Evolutionary conservation across 2,888 invertebrate species (phyloP), one percentile per base, ranked within the genome.

Genomic region (Magallana nippona): DNA sequence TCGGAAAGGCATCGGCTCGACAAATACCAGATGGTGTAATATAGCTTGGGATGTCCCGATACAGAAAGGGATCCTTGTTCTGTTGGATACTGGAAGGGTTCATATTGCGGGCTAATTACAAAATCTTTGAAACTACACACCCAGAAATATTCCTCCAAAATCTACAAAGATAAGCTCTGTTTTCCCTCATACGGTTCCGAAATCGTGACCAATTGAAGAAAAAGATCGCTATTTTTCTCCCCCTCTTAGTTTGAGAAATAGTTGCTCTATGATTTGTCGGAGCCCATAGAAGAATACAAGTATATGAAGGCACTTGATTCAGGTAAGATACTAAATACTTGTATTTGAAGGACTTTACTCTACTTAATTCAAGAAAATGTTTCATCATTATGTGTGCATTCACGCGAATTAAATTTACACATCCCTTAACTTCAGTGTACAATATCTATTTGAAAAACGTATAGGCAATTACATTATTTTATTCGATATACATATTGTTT

Each of bases 201-300:
- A 27, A 27, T 71, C 71, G 71, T 71, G 71, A 71, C 71, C 13
- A 22, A 71, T 71, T 71, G 71, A 27, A 71, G 32, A 71, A 71
- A 27, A 71, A 27, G 71, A 27, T 15, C 10, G 71, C 27, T 22
- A 32, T 71, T 71, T 71, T 71, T 27, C 27, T 27, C 27, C 3
- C 22, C 13, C 15, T 22, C 3, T 22, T 27, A 27, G 71, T 71
- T 71, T 27, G 15, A 13, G 15, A 32, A 71, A 11, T 8, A 44
- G 13, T 32, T 60, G 17, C n/a, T 60, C 32, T 10, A 27, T 27
- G 27, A 27, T 27, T 27, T 15, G 15, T 71, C 32, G 2, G 13
- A 71, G 22, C 2, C 32, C 27, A 2, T 3, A 27, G 32, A 27
- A 71, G 15, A 27, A 27, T 10, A 27, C 22, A 11, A 27, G 63